Percentiles rank a stretch among this genome's conserved stretches.
phyloP scores from a whole-genome alignment of 2,888 invertebrate genomes.

The Lithophane ornitopus region DNA sequence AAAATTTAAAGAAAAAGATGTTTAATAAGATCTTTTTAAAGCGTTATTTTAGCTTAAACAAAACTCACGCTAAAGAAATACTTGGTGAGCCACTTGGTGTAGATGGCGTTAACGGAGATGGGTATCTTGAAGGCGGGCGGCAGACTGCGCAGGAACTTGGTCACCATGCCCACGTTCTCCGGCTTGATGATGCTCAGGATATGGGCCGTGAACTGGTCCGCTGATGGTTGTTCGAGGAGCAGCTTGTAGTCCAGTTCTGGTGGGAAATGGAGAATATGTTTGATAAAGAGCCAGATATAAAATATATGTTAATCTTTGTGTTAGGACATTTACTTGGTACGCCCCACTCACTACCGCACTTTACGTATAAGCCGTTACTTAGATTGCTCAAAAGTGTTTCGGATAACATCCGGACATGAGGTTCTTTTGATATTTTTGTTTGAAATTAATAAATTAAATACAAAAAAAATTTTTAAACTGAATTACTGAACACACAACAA shows the following conservation, averaged over 20 bases:
- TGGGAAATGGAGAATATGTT: neutral
- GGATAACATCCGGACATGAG: neutral
- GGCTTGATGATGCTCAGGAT: conserved; percentile 76
- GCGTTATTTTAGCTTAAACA: neutral
- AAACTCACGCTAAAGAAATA: conserved; percentile 86
- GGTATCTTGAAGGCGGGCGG: conserved; percentile 79
- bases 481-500: neutral
- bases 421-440: neutral
- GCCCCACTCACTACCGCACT: no score
- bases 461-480: no score
- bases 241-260: conserved; percentile 89
- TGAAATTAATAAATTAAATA: no score
- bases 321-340: neutral
- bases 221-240: conserved; percentile 78
- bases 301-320: neutral
- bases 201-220: conserved; percentile 74
- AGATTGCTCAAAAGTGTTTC: neutral
- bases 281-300: neutral
- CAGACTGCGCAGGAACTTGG: conserved; percentile 83
- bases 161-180: conserved; percentile 83
- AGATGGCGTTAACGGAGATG: conserved; percentile 78
- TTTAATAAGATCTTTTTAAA: neutral
- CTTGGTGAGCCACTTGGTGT: conserved; percentile 84
- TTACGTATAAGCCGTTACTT: no score
- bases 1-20: no score